phyloP scores from a whole-genome alignment of 2,113 vertebrate genomes.

The Istiophorus platypterus region DNA sequence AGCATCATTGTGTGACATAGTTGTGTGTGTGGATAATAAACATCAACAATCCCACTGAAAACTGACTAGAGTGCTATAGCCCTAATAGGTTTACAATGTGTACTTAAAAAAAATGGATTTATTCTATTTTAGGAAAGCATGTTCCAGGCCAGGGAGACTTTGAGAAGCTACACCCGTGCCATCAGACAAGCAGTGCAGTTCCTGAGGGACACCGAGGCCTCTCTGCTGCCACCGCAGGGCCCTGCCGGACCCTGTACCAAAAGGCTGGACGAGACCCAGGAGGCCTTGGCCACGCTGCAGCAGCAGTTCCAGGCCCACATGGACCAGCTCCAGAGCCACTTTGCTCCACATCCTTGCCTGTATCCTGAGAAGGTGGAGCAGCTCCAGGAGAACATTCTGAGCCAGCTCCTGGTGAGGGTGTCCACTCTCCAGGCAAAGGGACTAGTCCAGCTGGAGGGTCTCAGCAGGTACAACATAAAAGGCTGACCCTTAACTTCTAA shows the following conservation, averaged over 20 bases:
- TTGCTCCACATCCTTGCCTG: constrained; percentile 71
- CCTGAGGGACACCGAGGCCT: constrained; percentile 77
- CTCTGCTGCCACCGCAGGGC: constrained; percentile 62
- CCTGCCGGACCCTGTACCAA: constrained; percentile 70
- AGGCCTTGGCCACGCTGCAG: constrained; percentile 59
- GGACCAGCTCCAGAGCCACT: constrained; percentile 78
- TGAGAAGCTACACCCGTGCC: constrained; percentile 77
- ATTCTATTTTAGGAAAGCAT: constrained; percentile 80
- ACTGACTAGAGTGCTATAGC: not conserved
- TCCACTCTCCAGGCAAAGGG: constrained; percentile 81
- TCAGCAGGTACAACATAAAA: constrained; percentile 71
- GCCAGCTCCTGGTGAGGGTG: constrained; percentile 81
- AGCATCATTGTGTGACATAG: too few relatives aligned
- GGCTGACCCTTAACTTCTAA: not conserved
- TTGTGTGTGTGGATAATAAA: too few relatives aligned
- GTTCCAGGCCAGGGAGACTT: constrained; percentile 73
- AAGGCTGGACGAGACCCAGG: constrained; percentile 61
- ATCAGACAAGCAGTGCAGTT: constrained; percentile 70
- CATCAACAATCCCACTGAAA: not conserved
- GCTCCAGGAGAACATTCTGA: constrained; percentile 79
- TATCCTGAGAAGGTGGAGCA: constrained; percentile 75
- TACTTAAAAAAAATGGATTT: not conserved
- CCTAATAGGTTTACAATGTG: too few relatives aligned
- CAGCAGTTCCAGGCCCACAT: constrained; percentile 83
- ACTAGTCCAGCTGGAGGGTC: constrained; percentile 69